Percentiles rank a stretch among this genome's conserved stretches.
Conservation (phyloP, 2,113 vertebrate genomes). For the Hypomesus transpacificus region DNA sequence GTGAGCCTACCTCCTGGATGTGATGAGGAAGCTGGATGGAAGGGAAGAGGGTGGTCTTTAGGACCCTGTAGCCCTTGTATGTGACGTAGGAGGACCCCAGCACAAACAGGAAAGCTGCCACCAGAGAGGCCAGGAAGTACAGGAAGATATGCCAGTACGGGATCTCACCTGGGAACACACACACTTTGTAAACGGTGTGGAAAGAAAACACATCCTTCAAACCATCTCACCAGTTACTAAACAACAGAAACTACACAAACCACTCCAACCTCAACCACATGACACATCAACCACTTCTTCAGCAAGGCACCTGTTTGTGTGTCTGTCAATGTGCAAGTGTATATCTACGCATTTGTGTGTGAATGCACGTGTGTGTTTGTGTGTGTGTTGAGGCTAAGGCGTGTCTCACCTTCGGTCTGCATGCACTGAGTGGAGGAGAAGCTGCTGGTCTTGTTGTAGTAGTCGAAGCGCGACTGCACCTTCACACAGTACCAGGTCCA, state of each 20-base stretch:
- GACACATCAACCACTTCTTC: too few species aligned
- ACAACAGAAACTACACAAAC: neutral
- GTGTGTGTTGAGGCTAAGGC: neutral
- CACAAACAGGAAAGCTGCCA: slow-evolving; percentile 34
- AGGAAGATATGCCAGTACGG: slow-evolving; percentile 51
- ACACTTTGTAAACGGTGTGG: neutral
- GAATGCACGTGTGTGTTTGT: neutral
- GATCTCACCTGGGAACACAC: slow-evolving; percentile 38
- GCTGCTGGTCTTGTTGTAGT: slow-evolving; percentile 51
- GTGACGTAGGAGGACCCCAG: slow-evolving; percentile 4
- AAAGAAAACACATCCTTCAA: neutral
- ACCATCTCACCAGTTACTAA: neutral
- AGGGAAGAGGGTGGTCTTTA: slow-evolving; percentile 49
- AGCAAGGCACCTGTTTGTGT: neutral
- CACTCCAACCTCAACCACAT: too few species aligned
- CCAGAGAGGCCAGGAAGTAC: slow-evolving; percentile 52
- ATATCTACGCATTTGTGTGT: too few species aligned
- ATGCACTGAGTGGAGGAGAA: slow-evolving; percentile 50
- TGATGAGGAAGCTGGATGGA: slow-evolving; percentile 37
- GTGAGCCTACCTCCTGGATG: slow-evolving; percentile 53
- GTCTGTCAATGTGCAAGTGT: neutral
- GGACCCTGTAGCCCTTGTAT: slow-evolving; percentile 15
- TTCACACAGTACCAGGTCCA: slow-evolving; percentile 64
- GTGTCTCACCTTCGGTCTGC: slow-evolving; percentile 58
- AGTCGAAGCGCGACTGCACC: slow-evolving; percentile 41